Base-by-base conservation (phyloP, 2,113 vertebrate genomes). In the Bubo blakistoni region DNA sequence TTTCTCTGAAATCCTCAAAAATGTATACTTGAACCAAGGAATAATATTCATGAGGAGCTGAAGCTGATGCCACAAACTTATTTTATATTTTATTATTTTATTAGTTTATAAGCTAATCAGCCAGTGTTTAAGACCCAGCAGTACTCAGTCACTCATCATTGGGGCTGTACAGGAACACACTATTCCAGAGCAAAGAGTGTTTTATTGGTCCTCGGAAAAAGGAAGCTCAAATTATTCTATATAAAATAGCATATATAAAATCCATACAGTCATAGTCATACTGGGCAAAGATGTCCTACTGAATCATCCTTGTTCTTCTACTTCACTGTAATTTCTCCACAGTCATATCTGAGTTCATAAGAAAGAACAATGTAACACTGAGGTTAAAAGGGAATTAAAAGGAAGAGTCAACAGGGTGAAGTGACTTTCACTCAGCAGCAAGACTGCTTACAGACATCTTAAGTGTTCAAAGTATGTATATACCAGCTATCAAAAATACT, bases 371-470 rank as follows among this genome's bases (percentile, higher is more conserved):
- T n/a, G 8, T 58, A 78, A 22, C 29, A 30, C n/a, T 79, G 66
- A 72, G 27, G 32, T 79, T 87, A 59, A 91, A 94, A 55, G 67
- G 54, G 59, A 79, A 80, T 88, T 74, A 58, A 86, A 81, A 74
- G 61, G 71, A 79, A 47, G 47, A 76, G 65, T 71, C 42, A 36
- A 0, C 13, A 44, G 47, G 13, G 55, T 81, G 78, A 90, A 93
- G 32, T 51, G 88, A 79, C 65, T 87, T 91, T 81, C 29, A 36
- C 18, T 92, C 18, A 2, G 11, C 16, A 80, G 34, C 57, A 67
- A 67, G 66, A 40, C 74, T 85, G 38, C 81, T 85, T 85, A 25
- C 44, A 65, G 71, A 44, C 51, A 13, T 57, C 52, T 59, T n/a
- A 87, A 79, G 57, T 77, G 62, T 69, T 82, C 74, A 51, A 47